Evolutionary conservation across 1,140 invertebrate species (phyloP), one percentile per base, ranked within the genome.

Genomic region (Psilanteris sp.): DNA sequence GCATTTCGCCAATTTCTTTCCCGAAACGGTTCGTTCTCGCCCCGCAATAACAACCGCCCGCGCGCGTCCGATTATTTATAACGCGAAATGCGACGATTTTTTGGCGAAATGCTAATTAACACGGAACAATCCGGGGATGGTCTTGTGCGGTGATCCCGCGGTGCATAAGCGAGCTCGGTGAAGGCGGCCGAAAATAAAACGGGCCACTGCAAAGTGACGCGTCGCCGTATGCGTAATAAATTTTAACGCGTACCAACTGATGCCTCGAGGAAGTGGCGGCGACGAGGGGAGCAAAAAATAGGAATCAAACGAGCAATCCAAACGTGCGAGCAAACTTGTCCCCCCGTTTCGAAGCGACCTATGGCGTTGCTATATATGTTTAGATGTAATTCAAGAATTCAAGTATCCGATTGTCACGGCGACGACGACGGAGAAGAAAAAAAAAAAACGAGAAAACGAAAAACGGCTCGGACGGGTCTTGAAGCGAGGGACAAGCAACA

Each of bases 341-440:
- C 39, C 32, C 39, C 32, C 18, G 9, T 73, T 41, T 59, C 48
- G 24, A 62, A 32, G 8, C 22, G 57, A 61, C 70, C 66, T 62
- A 68, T 73, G 74, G 70, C 75, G 75, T 78, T 79, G 75, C 84
- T 85, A 85, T 87, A 87, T 87, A 85, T 83, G 83, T 84, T 81
- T 79, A 79, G 80, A 83, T 87, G 83, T 85, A 87, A 87, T 87
- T 86, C 84, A 87, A 85, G 85, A 85, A 80, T 85, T 84, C 75
- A 79, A 83, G 77, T 79, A 82, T 79, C 73, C 77, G 80, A 79
- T 81, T 57, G 71, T 61, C 61, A 61, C 46, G 55, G 36, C 55
- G 32, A 1, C 18, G 34, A 16, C 32, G 46, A 29, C 52, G 34
- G 14, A 52, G 41, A 46, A 71, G n/a, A n/a, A n/a, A n/a, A n/a